phyloP scores from a whole-genome alignment of 2,797 vertebrate genomes.

The Smutsia gigantea region DNA sequence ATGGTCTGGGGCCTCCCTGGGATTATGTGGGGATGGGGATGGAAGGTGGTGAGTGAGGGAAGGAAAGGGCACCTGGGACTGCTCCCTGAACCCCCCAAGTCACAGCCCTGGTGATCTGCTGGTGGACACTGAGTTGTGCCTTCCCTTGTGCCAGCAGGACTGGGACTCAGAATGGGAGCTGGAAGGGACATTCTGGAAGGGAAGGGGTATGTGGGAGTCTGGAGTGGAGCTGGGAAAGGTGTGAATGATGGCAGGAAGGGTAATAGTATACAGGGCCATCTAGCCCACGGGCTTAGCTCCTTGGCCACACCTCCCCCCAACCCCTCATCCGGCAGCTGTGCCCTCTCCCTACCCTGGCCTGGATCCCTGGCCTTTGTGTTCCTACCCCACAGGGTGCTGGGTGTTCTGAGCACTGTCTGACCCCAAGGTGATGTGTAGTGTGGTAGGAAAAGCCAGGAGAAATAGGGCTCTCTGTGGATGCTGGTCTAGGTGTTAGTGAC shows the following conservation, averaged over 20 bases:
- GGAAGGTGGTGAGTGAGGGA: background rate
- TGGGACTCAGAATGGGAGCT: background rate
- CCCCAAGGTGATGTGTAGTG: background rate
- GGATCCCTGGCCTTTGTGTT: slow-evolving; percentile 9
- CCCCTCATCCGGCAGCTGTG: background rate
- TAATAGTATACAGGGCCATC: background rate
- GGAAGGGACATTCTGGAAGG: background rate
- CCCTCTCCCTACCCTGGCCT: background rate
- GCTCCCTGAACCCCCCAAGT: background rate
- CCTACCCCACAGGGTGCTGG: background rate
- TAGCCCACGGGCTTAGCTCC: background rate
- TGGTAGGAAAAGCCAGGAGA: background rate
- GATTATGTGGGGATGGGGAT: background rate
- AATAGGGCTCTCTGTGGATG: background rate
- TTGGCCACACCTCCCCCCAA: background rate
- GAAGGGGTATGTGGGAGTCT: background rate
- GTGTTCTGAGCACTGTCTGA: background rate
- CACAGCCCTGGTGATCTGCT: background rate
- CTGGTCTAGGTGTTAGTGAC: slow-evolving; percentile 19
- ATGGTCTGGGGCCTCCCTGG: slow-evolving; percentile 57
- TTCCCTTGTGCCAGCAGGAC: background rate
- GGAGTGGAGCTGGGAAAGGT: background rate
- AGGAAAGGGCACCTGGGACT: background rate
- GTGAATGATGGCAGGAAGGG: background rate
- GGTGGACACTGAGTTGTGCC: background rate